Evolutionary conservation across 2,113 vertebrate genomes (phyloP).

Genomic region (Oryzias woworae): DNA sequence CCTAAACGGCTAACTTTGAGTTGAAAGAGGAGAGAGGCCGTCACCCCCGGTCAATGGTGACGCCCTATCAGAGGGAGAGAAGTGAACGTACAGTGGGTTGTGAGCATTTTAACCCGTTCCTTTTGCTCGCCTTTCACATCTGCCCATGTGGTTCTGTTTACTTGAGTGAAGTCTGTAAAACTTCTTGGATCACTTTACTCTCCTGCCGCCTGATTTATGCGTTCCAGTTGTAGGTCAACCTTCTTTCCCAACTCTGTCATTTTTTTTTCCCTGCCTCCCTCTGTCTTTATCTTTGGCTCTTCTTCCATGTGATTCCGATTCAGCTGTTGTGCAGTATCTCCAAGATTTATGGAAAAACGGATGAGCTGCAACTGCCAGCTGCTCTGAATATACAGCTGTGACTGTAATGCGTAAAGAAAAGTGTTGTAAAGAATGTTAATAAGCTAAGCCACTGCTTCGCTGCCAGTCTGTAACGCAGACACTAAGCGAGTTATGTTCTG

Average conservation of each 20-base stretch:
- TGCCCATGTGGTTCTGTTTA: conserved; percentile 64
- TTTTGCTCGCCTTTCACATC: neutral
- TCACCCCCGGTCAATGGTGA: conserved; percentile 50
- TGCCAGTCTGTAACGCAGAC: conserved; percentile 13
- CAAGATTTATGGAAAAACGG: conserved; percentile 78
- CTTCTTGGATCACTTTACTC: conserved; percentile 60
- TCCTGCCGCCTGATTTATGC: conserved; percentile 64
- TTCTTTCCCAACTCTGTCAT: neutral
- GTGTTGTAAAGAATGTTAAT: conserved; percentile 55
- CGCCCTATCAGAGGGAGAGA: conserved; percentile 30
- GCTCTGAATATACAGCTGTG: conserved; percentile 62
- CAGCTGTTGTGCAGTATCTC: conserved; percentile 61
- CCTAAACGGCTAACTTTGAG: conserved; percentile 74
- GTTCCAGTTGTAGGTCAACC: conserved; percentile 49
- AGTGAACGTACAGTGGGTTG: conserved; percentile 24
- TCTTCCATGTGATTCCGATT: conserved; percentile 77
- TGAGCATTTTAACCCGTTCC: neutral
- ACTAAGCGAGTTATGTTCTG: neutral
- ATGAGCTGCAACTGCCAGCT: conserved; percentile 70
- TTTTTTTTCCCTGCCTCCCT: conserved; percentile 2
- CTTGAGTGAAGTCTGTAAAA: conserved; percentile 43
- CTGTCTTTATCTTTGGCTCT: conserved; percentile 2
- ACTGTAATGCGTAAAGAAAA: conserved; percentile 46
- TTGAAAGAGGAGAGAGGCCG: conserved; percentile 62
- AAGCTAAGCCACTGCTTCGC: conserved; percentile 29